These are phyloP conservation scores for Micrastur ruficollis DNA, from an alignment of 2,797 vertebrate genomes.

Conservation along the genomic window DNA sequence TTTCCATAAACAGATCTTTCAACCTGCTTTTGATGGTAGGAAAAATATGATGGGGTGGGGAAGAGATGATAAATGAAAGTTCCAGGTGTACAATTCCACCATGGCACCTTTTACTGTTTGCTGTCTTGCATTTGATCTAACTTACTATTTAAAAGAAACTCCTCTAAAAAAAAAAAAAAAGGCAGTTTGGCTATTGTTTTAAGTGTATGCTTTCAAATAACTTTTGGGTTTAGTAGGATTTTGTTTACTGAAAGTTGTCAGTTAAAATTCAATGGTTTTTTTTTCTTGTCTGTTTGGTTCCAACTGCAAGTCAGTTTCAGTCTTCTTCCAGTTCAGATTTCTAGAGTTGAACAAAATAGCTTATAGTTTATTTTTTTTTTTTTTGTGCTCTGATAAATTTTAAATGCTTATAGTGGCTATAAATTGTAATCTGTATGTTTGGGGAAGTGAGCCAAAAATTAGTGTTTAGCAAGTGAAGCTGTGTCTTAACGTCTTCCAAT, in stretches of 20 bases:
- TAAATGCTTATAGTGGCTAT: background rate
- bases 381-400: background rate
- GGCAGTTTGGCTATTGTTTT: background rate
- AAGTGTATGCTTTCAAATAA: background rate
- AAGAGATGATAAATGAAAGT: background rate
- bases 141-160: background rate
- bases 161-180: background rate
- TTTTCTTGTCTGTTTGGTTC: background rate
- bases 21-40: background rate
- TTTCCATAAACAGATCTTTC: background rate
- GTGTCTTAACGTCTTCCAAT: background rate
- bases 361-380: background rate
- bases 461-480: background rate
- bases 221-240: background rate
- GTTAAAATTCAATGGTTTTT: background rate
- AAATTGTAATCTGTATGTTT: background rate
- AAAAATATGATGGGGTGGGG: background rate
- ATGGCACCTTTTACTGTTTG: background rate
- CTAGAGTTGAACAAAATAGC: background rate
- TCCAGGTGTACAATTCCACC: background rate
- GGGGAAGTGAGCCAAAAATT: background rate
- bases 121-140: background rate
- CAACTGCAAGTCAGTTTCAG: background rate
- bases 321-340: background rate
- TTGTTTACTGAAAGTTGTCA: background rate